A percentile compares a stretch with the other conserved stretches of the same genome.
These are phyloP conservation scores for Drosophila picticornis DNA, from an alignment of 2,888 invertebrate genomes.

Conservation along the genomic window DNA sequence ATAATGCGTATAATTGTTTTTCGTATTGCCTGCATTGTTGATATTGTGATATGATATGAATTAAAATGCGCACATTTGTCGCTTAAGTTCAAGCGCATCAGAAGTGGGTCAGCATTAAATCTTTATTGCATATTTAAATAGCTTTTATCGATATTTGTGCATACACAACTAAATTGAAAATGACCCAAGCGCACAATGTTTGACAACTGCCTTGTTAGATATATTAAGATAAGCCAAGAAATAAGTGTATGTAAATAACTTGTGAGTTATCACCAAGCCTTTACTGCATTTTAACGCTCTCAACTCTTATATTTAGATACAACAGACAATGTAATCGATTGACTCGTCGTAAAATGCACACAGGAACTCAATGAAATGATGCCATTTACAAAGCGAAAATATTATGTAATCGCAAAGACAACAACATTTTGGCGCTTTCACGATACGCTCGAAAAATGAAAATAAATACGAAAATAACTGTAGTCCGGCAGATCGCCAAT, in stretches of 20 bases:
- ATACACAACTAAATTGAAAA: background rate
- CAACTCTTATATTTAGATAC: background rate
- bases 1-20: conserved; percentile 61
- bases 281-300: background rate
- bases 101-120: conserved; percentile 1
- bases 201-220: background rate
- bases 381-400: conserved; percentile 56
- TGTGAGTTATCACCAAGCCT: conserved; percentile 1
- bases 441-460: conserved; percentile 69
- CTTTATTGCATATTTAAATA: background rate
- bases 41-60: conserved; percentile 10
- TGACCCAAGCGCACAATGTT: background rate
- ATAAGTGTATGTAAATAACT: background rate
- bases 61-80: conserved; percentile 2
- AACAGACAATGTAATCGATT: conserved; percentile 18
- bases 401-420: conserved; percentile 55
- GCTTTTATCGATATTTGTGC: background rate
- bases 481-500: conserved; percentile 60
- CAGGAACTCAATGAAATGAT: conserved; percentile 32
- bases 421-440: conserved; percentile 58
- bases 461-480: conserved; percentile 54
- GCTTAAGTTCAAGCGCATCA: background rate
- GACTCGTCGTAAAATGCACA: conserved; percentile 14
- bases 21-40: conserved; percentile 3
- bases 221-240: background rate